A percentile compares a stretch with the other conserved stretches of the same genome.
phyloP scores from a whole-genome alignment of 2,888 invertebrate species.

The Spicauda simplicius region DNA sequence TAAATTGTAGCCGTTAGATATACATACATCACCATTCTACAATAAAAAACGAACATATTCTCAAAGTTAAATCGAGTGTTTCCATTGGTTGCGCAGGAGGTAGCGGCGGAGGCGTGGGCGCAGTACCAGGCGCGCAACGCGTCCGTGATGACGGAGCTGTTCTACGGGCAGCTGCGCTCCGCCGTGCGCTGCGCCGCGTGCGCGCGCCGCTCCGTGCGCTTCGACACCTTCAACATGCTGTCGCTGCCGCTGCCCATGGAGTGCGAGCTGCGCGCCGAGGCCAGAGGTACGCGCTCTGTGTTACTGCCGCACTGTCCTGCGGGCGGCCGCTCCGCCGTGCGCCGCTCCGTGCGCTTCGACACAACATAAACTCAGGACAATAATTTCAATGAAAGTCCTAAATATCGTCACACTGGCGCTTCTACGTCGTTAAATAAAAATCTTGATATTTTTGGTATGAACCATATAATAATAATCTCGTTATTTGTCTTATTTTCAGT shows the following conservation, averaged over 20 bases:
- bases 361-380: too few relatives aligned
- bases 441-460: too few relatives aligned
- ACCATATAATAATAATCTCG: neutral
- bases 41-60: too few relatives aligned
- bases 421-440: too few relatives aligned
- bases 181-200: constrained; percentile 93
- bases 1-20: too few relatives aligned
- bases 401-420: too few relatives aligned
- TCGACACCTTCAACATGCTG: constrained; percentile 96
- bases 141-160: constrained; percentile 95
- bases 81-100: constrained; percentile 55
- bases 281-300: constrained; percentile 84
- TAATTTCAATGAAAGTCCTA: too few relatives aligned
- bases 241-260: constrained; percentile 96
- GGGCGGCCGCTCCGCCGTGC: too few relatives aligned
- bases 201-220: constrained; percentile 92
- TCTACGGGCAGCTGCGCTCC: constrained; percentile 96
- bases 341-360: constrained; percentile 91
- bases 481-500: constrained; percentile 72
- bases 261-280: constrained; percentile 90
- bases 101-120: constrained; percentile 92
- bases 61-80: too few relatives aligned
- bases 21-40: too few relatives aligned
- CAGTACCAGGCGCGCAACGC: constrained; percentile 92
- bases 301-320: neutral